Evolutionary conservation across 2,797 vertebrate species (phyloP).

Genomic region (Neopelma chrysocephalum): DNA sequence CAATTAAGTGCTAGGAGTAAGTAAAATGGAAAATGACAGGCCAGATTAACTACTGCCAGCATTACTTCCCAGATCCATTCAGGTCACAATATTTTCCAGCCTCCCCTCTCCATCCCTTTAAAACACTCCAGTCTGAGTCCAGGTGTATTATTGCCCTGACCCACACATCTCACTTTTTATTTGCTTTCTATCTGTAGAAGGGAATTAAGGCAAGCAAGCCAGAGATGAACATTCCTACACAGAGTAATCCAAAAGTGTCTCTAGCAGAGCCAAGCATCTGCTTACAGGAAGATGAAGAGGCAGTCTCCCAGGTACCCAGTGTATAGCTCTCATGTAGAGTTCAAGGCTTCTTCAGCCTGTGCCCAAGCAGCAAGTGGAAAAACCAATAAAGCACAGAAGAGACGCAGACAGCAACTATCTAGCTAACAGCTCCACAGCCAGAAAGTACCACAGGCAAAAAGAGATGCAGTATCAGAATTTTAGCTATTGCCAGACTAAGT

Average conservation of each 20-base stretch:
- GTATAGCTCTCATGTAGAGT: not conserved
- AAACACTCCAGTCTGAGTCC: not conserved
- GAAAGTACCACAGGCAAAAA: not conserved
- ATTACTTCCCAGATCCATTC: not conserved
- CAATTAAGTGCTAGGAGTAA: not conserved
- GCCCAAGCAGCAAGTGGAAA: not conserved
- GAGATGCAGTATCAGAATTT: not conserved
- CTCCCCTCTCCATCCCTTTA: not conserved
- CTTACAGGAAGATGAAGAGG: not conserved
- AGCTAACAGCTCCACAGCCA: not conserved
- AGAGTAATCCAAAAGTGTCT: not conserved
- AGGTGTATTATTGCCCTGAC: not conserved
- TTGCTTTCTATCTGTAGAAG: not conserved
- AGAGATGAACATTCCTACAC: not conserved
- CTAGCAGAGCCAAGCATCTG: not conserved
- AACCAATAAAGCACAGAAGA: not conserved
- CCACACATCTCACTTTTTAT: not conserved
- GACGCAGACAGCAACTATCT: not conserved
- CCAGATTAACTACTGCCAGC: not conserved
- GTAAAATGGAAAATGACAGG: slow-evolving; percentile 7
- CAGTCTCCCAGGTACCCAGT: not conserved
- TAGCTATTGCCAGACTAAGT: not conserved
- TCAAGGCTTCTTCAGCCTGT: not conserved
- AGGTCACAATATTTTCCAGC: not conserved
- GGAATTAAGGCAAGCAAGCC: not conserved